phyloP scores from a whole-genome alignment of 1,140 invertebrate genomes.

The Drosophila sulfurigaster region DNA sequence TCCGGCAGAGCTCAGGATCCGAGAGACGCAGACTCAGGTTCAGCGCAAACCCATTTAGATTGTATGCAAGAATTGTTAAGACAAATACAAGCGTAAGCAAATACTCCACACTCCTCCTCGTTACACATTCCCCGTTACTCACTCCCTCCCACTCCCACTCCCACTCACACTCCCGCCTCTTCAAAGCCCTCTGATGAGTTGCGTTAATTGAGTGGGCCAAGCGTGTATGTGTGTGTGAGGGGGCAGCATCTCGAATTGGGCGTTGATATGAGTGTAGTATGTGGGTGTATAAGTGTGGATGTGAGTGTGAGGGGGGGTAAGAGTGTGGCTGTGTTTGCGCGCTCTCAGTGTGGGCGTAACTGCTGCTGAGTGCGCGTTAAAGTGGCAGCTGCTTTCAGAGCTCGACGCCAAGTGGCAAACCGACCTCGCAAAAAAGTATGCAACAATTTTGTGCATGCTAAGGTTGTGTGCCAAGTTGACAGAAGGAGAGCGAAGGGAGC shows the following conservation, averaged over 20 bases:
- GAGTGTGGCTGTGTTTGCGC: conserved; percentile 7
- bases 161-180: neutral
- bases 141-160: no score
- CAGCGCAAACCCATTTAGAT: conserved; percentile 64
- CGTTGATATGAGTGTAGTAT: neutral
- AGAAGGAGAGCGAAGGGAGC: neutral
- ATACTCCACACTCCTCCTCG: conserved; percentile 2
- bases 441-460: conserved; percentile 68
- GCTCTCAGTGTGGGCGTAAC: conserved; percentile 53
- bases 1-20: conserved; percentile 31
- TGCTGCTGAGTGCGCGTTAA: conserved; percentile 54
- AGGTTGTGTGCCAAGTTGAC: neutral
- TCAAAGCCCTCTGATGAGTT: conserved; percentile 56
- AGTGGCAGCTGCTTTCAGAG: conserved; percentile 62
- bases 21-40: conserved; percentile 21
- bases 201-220: conserved; percentile 77
- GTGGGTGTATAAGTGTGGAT: neutral
- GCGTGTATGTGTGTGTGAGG: neutral
- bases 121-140: neutral
- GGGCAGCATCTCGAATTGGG: neutral
- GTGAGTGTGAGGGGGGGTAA: neutral
- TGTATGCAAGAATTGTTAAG: conserved; percentile 77
- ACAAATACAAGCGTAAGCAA: conserved; percentile 63
- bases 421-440: conserved; percentile 53
- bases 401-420: conserved; percentile 59